phyloP scores from a whole-genome alignment of 2,888 invertebrate genomes.

The Leptopterna dolabrata region DNA sequence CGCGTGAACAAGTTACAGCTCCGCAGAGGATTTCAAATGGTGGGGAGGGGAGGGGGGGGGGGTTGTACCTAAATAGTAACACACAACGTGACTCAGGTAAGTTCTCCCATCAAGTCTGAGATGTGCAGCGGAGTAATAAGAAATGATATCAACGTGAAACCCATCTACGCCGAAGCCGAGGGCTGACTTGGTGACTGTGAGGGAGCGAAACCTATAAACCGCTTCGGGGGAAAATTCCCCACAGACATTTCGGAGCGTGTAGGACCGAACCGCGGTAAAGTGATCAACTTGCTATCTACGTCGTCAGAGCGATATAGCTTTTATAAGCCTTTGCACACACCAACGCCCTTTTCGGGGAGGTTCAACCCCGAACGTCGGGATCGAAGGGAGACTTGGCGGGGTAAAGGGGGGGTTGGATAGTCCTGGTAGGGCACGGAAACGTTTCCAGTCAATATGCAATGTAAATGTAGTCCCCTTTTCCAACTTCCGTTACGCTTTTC shows the following conservation, averaged over 20 bases:
- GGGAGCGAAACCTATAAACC: constrained; percentile 7
- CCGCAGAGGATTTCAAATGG: background rate
- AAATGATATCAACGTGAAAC: background rate
- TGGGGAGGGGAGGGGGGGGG: background rate
- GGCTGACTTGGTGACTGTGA: background rate
- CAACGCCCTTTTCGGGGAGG: background rate
- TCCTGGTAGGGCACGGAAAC: constrained; percentile 8
- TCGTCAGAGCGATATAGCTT: constrained; percentile 24
- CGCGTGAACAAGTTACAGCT: background rate
- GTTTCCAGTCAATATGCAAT: constrained; percentile 31
- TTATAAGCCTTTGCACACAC: constrained; percentile 10
- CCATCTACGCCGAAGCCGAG: background rate
- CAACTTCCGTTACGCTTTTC: constrained; percentile 21
- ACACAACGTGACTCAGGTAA: background rate
- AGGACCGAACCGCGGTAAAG: background rate
- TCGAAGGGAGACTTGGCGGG: background rate
- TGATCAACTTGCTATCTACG: constrained; percentile 15
- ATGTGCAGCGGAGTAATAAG: background rate
- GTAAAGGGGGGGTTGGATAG: background rate
- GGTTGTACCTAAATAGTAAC: background rate
- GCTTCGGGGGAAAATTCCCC: constrained; percentile 13
- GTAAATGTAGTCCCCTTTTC: constrained; percentile 24
- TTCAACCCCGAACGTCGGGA: background rate
- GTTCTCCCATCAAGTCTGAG: background rate
- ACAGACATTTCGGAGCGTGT: constrained; percentile 14